Percentiles rank a stretch among this genome's conserved stretches.
phyloP scores from a whole-genome alignment of 2,113 vertebrate species.

The western clawed frog (Xenopus tropicalis) region UCB_Xtro_10.0 CM004443.2:164688501-164689000 shows the following conservation, averaged over 20 bases:
- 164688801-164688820: constrained; percentile 34
- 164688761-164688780: constrained; percentile 40
- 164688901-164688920: neutral
- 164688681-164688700: constrained; percentile 40
- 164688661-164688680: constrained; percentile 41
- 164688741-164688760: constrained; percentile 43
- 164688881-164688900: constrained; percentile 5
- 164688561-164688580: constrained; percentile 42
- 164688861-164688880: constrained; percentile 23
- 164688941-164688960: constrained; percentile 10
- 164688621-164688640: constrained; percentile 43
- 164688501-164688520: constrained; percentile 35
- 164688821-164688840: constrained; percentile 25
- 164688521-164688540: constrained; percentile 41
- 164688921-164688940: neutral
- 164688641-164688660: constrained; percentile 41
- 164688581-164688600: constrained; percentile 37
- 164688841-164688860: constrained; percentile 5
- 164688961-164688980: constrained; percentile 1
- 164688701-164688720: constrained; percentile 46
- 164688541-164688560: constrained; percentile 42
- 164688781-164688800: constrained; percentile 43
- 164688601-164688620: constrained; percentile 37
- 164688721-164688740: constrained; percentile 42
- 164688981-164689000: neutral